Base-by-base conservation (phyloP, 2,888 invertebrate genomes). In the Acronicta alni region DNA sequence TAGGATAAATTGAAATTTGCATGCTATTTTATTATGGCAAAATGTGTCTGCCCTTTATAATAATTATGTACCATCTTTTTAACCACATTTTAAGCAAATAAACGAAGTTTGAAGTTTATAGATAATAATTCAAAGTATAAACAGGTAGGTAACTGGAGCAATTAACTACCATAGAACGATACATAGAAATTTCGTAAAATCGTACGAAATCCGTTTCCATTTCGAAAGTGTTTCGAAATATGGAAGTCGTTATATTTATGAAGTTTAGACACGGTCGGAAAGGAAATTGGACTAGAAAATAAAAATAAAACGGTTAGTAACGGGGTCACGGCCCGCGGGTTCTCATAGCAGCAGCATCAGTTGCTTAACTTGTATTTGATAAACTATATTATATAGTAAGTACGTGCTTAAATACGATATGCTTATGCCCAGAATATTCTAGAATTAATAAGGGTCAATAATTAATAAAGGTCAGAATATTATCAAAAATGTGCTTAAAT, bases 231-330 rank as follows among this genome's bases (percentile, higher is more conserved):
- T 87, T 86, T 85, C 84, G 79, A 86, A 86, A 85, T 82, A 81
- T 87, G 88, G 86, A 88, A 87, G 87, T 89, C 84, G 84, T 89
- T 85, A 86, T 84, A 84, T 88, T 86, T 86, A 82, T 81, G 78
- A 86, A 85, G 84, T 83, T 88, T 85, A 84, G 87, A 87, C 87
- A 87, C 87, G 87, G 87, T 83, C 81, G 80, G 79, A 83, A 84
- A 89, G 88, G 89, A 92, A 91, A 91, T 89, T 88, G 87, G 86
- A 88, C 85, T 85, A 88, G 87, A 87, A 89, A 87, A 89, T 90
- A 89, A 87, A 89, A 80, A 88, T 85, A 81, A 83, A 84, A 87
- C 80, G 70, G 57, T 68, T 63, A 56, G 68, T 68, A 89, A 87
- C 85, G 84, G 72, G 91, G 91, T 87, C 92, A 90, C 77, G 89